Conservation (phyloP, 2,113 vertebrate genomes). For the Thryonomys swinderianus region DNA sequence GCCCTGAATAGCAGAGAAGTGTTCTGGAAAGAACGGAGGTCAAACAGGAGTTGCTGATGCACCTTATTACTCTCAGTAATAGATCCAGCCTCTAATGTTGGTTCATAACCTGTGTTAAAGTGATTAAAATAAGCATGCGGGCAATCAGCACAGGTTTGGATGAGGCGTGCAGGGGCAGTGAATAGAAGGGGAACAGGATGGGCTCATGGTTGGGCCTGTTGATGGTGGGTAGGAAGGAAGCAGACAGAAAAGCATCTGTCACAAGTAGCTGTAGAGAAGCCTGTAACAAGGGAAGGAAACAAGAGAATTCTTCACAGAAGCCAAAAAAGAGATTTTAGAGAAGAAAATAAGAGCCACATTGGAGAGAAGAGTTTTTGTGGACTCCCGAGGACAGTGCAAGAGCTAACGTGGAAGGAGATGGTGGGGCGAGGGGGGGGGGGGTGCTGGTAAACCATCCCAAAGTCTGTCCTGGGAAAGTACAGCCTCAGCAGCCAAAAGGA, state of each 20-base stretch:
- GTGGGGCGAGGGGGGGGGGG: background rate
- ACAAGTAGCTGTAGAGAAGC: background rate
- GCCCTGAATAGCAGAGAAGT: conserved; percentile 21
- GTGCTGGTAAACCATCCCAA: background rate
- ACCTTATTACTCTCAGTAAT: conserved; percentile 60
- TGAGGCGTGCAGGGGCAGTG: background rate
- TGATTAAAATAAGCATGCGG: conserved; percentile 62
- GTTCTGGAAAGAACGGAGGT: conserved; percentile 61
- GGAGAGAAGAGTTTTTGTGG: background rate
- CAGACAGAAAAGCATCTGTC: background rate
- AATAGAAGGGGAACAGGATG: background rate
- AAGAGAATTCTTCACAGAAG: background rate
- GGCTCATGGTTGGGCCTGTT: background rate
- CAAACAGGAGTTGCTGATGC: conserved; percentile 41
- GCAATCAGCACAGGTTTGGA: conserved; percentile 37
- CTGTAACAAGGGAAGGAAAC: accelerated
- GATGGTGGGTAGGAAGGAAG: background rate
- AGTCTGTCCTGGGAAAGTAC: background rate
- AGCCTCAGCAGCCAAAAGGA: background rate
- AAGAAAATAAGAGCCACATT: background rate
- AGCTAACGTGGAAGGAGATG: background rate
- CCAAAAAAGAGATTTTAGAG: background rate
- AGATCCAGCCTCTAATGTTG: conserved; percentile 51
- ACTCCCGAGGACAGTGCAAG: background rate
- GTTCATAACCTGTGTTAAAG: conserved; percentile 56